Base-by-base conservation (phyloP, 2,888 invertebrate species). In the Ophion ventricosus region DNA sequence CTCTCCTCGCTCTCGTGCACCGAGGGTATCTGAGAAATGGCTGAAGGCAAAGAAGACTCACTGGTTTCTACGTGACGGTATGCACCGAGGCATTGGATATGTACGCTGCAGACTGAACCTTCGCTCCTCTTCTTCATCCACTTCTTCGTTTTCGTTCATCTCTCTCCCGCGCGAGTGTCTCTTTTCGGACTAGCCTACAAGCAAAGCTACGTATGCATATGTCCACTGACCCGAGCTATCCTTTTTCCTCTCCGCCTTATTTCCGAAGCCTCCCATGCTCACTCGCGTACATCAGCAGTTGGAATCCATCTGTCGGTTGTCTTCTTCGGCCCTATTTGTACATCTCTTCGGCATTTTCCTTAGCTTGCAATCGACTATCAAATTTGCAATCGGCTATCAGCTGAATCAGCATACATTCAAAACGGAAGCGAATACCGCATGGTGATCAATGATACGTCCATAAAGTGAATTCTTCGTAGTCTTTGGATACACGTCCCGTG, bases 11-110 rank as follows among this genome's bases (percentile, higher is more conserved):
- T 40, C 59, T 76, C 56, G 66, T 72, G 49, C 70, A 72, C n/a
- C 40, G n/a, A 40, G 17, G 61, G 83, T 84, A 85, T 85, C 84
- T 82, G 82, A 87, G 87, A 86, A 88, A 88, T 86, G 84, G 82
- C 83, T 80, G 85, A 88, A 87, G 87, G 87, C 88, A 87, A 88
- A 88, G 87, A 88, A 87, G 86, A 85, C 85, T 81, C 83, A 88
- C 87, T 83, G 87, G 86, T 86, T 87, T 88, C 84, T 89, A 90
- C 89, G 90, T 90, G 91, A 91, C 82, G 91, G 91, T 87, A 91
- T 91, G 90, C 88, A 88, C 87, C 87, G 87, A 82, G 86, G 87
- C 88, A 89, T 89, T 89, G 87, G 86, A 88, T 88, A 81, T 84
- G 84, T 82, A 87, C 78, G 85, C 75, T 80, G 43, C 76, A 79